A percentile compares a stretch with the other conserved stretches of the same genome.
phyloP scores from a whole-genome alignment of 2,113 vertebrate genomes.

The Oryzias curvinotus region DNA sequence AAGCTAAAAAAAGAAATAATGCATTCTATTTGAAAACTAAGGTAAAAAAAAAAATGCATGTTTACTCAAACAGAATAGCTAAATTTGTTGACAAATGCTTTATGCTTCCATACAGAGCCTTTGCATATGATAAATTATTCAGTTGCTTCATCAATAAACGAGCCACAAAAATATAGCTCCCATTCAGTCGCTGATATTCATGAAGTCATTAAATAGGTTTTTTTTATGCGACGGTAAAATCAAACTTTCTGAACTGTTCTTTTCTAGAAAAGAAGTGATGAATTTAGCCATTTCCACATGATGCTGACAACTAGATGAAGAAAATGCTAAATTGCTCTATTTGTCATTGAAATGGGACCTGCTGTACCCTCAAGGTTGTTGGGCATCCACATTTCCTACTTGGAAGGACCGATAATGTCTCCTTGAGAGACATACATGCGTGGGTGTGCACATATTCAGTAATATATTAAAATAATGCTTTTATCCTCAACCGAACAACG shows the following conservation, averaged over 20 bases:
- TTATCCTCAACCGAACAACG: slow-evolving; percentile 17
- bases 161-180: no score
- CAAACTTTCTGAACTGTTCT: slow-evolving; percentile 3
- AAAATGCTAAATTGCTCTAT: slow-evolving; percentile 47
- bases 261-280: slow-evolving; percentile 28
- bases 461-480: slow-evolving; percentile 10
- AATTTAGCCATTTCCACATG: slow-evolving; percentile 46
- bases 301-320: slow-evolving; percentile 48
- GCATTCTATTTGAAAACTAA: no score
- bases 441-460: slow-evolving; percentile 29
- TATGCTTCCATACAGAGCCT: no score
- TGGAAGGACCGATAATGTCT: slow-evolving; percentile 7
- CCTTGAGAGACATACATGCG: slow-evolving; percentile 29
- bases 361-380: slow-evolving; percentile 35
- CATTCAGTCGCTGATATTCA: no score
- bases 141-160: no score
- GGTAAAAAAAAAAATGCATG: no score
- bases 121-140: no score
- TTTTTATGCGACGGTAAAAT: slow-evolving; percentile 37
- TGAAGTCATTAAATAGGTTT: slow-evolving; percentile 15
- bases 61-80: no score
- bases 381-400: slow-evolving; percentile 29
- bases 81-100: no score
- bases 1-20: no score
- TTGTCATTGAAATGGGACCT: slow-evolving; percentile 50